Conservation (phyloP, 2,797 vertebrate species). For the Enteromius trimaculatus region DNA sequence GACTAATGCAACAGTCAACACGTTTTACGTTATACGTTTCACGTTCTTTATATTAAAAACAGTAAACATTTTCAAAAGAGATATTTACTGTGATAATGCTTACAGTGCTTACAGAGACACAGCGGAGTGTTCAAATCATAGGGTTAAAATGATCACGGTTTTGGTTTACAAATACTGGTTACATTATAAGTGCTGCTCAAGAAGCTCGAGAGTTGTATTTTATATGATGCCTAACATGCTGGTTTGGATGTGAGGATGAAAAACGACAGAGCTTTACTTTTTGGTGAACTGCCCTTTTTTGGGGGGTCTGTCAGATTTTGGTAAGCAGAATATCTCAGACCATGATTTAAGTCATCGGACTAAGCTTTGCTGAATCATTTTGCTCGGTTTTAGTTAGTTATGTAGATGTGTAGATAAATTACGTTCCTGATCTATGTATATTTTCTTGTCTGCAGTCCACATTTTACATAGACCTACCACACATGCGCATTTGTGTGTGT, state of each 20-base stretch:
- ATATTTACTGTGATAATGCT: too few relatives aligned
- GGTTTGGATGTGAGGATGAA: not conserved
- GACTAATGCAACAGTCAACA: not conserved
- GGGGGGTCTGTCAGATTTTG: slow-evolving; percentile 32
- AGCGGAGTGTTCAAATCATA: not conserved
- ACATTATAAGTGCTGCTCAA: not conserved
- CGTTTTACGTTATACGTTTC: not conserved
- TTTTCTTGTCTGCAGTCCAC: slow-evolving; percentile 36
- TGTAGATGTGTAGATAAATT: slow-evolving; percentile 43
- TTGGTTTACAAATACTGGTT: not conserved
- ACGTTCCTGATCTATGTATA: slow-evolving; percentile 51
- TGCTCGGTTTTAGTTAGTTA: slow-evolving; percentile 11
- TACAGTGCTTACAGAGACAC: not conserved
- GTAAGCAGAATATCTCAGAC: slow-evolving; percentile 3
- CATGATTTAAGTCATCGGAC: slow-evolving; percentile 7
- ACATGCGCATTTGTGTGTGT: slow-evolving; percentile 70
- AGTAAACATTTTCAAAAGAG: not conserved
- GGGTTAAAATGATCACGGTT: not conserved
- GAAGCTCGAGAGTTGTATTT: not conserved
- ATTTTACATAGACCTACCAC: slow-evolving; percentile 57
- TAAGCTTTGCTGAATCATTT: slow-evolving; percentile 8
- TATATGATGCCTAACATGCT: not conserved
- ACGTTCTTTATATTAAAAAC: not conserved
- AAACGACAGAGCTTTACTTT: not conserved
- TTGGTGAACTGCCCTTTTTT: not conserved